These are phyloP conservation scores for Lobophora halterata DNA, from an alignment of 2,888 invertebrate species.

Conservation along the genomic window DNA sequence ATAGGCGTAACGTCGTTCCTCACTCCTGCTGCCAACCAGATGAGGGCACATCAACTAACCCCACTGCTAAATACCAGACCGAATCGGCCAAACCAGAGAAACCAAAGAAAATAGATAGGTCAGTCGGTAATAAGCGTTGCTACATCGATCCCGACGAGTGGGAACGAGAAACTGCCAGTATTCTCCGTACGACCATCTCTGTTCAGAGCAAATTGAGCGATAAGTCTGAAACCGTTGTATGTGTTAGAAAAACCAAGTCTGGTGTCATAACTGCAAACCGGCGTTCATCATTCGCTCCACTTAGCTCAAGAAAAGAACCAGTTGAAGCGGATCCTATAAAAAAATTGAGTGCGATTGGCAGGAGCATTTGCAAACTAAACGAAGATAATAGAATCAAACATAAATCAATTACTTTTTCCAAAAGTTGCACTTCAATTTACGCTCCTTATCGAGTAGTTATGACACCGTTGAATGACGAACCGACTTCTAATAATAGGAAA, in stretches of 20 bases:
- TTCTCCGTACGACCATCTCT: slow-evolving; percentile 70
- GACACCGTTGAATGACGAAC: slow-evolving; percentile 58
- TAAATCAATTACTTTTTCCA: slow-evolving; percentile 63
- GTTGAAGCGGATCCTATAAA: slow-evolving; percentile 60
- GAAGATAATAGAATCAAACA: slow-evolving; percentile 57
- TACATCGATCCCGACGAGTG: slow-evolving; percentile 76
- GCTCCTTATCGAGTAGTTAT: slow-evolving; percentile 63
- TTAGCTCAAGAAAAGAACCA: slow-evolving; percentile 43
- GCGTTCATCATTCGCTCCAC: slow-evolving; percentile 45
- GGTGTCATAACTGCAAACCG: slow-evolving; percentile 45
- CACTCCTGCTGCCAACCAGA: slow-evolving; percentile 70
- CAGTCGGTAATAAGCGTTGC: slow-evolving; percentile 77
- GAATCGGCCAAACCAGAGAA: slow-evolving; percentile 69
- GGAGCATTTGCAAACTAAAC: slow-evolving; percentile 65
- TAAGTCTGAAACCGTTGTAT: slow-evolving; percentile 48
- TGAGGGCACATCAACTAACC: slow-evolving; percentile 38
- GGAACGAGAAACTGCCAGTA: slow-evolving; percentile 81
- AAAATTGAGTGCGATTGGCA: slow-evolving; percentile 70
- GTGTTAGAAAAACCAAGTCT: slow-evolving; percentile 60
- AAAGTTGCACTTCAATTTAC: slow-evolving; percentile 67
- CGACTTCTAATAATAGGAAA: slow-evolving; percentile 42
- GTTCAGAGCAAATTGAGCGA: slow-evolving; percentile 63
- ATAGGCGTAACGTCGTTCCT: slow-evolving; percentile 62
- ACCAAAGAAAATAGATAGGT: slow-evolving; percentile 61
- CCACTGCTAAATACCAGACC: slow-evolving; percentile 61